phyloP scores from a whole-genome alignment of 2,797 vertebrate species.

The Acanthiza pusilla region DNA sequence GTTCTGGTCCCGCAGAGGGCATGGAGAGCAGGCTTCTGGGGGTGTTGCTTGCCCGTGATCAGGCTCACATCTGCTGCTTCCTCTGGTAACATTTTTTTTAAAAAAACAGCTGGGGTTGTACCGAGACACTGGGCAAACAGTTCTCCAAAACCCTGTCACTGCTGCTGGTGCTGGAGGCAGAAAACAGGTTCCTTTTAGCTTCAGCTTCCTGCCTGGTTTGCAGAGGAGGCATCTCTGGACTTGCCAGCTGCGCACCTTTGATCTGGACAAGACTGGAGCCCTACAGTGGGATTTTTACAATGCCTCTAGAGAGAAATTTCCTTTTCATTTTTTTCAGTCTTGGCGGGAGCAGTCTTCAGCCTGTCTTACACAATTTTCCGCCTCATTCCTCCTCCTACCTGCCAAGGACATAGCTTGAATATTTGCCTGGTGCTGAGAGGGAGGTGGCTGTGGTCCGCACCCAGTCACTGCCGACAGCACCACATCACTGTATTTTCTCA shows the following conservation, averaged over 20 bases:
- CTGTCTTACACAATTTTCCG: conserved; percentile 11
- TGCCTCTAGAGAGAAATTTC: conserved; percentile 3
- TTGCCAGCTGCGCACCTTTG: not conserved
- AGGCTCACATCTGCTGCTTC: not conserved
- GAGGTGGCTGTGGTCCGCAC: not conserved
- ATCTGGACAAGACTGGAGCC: not conserved
- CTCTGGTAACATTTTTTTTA: not conserved
- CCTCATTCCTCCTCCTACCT: conserved; percentile 30
- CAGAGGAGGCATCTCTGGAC: not conserved
- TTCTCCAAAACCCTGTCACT: not conserved
- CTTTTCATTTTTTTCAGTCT: conserved; percentile 17
- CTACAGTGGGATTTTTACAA: not conserved
- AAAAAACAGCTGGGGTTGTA: not conserved
- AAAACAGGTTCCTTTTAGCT: not conserved
- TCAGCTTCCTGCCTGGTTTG: not conserved
- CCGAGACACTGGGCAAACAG: not conserved
- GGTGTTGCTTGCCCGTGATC: not conserved
- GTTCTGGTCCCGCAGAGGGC: not conserved
- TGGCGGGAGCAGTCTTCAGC: conserved; percentile 19
- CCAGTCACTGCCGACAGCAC: fast-evolving
- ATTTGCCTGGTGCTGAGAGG: not conserved
- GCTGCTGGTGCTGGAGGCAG: not conserved
- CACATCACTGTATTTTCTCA: not conserved
- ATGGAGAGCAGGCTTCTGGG: not conserved
- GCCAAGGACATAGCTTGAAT: not conserved